Evolutionary conservation across 2,888 invertebrate genomes (phyloP), one percentile per base, ranked within the genome.

Genomic region (Diarsia dahlii): DNA sequence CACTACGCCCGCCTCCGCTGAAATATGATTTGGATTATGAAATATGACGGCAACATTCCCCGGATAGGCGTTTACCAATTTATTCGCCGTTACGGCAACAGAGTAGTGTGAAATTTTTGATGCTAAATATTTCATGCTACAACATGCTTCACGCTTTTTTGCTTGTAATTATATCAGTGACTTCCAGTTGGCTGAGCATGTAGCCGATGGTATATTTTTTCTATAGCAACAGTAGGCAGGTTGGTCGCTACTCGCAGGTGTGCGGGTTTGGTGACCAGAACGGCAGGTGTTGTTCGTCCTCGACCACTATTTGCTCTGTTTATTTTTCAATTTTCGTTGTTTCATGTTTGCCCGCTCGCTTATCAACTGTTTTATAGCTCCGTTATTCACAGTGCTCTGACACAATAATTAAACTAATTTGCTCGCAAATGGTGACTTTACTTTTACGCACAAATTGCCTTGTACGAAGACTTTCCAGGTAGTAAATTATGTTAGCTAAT

Each of bases 1-100:
- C 89, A 87, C 87, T 86, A 81, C 87, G 84, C 87, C 84, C 88
- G 81, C 87, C 86, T 82, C 87, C 88, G 74, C 87, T 91, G 89
- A 93, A 93, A 93, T 93, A 93, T 92, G 91, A 92, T 92, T 93
- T 93, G 92, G 90, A 92, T 93, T 93, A 92, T 93, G 91, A 93
- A 92, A 92, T 93, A 92, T 89, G 89, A 87, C 90, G 89, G 89
- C 86, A 87, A 89, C 91, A 91, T 90, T 91, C 89, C 87, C 87
- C 83, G 86, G 88, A 91, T 90, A 90, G 88, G 84, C 88, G 84
- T 88, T 89, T 88, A 86, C 85, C 88, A 90, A 91, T 91, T 91
- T 91, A 89, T 90, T 89, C 84, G 82, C 80, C 77, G 88, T 84
- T 87, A 84, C 71, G 84, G 81, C 81, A 82, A 88, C 87, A 86